Conservation (phyloP, 2,888 invertebrate species). For the Metopia argyrocephala region DNA sequence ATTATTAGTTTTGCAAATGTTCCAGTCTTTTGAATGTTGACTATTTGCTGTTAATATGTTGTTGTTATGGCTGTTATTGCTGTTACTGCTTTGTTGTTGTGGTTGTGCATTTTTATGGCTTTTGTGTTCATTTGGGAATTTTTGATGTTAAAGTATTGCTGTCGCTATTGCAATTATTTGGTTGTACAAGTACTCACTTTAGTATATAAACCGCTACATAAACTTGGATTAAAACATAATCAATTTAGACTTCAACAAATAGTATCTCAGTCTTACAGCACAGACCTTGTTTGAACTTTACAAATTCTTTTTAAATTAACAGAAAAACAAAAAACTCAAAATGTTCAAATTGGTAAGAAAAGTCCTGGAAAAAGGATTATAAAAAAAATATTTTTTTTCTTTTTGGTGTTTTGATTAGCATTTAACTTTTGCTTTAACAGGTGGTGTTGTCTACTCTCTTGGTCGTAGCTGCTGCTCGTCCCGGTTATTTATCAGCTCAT, state of each 20-base stretch:
- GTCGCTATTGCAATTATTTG: conserved; percentile 14
- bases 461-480: conserved; percentile 75
- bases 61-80: conserved; percentile 26
- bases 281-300: conserved; percentile 70
- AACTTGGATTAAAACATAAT: conserved; percentile 60
- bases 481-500: conserved; percentile 69
- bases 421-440: conserved; percentile 62
- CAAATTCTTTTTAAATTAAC: conserved; percentile 1
- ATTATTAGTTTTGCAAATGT: conserved; percentile 36
- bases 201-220: conserved; percentile 60
- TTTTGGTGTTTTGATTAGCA: neutral
- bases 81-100: too few species aligned
- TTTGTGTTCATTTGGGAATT: conserved; percentile 59
- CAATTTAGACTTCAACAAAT: conserved; percentile 62
- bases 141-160: conserved; percentile 32
- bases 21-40: conserved; percentile 30
- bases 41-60: neutral
- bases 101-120: conserved; percentile 57
- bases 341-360: conserved; percentile 77
- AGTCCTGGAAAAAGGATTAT: neutral
- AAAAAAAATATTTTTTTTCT: neutral
- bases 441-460: conserved; percentile 75
- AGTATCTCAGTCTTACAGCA: conserved; percentile 70
- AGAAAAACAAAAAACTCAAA: conserved; percentile 51
- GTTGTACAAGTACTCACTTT: conserved; percentile 44